phyloP scores from a whole-genome alignment of 2,888 invertebrate species.

The Oeneis ivallda region DNA sequence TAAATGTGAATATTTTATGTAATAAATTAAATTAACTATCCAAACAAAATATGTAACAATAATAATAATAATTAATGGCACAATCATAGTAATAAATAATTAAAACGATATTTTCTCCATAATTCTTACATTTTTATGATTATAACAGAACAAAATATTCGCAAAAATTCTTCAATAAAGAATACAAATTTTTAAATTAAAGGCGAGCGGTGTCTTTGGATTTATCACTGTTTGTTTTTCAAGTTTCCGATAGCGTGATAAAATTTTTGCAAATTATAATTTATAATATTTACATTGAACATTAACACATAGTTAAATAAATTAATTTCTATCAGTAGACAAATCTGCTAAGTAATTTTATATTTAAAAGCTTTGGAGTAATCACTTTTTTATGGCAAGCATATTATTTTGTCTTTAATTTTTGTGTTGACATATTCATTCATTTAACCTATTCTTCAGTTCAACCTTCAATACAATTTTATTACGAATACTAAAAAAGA shows the following conservation, averaged over 20 bases:
- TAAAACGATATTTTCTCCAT: neutral
- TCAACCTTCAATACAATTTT: no score
- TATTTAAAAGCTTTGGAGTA: conserved; percentile 67
- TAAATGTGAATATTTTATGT: neutral
- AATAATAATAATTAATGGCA: conserved; percentile 13
- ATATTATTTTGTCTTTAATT: conserved; percentile 17
- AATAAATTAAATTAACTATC: neutral
- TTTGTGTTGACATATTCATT: neutral
- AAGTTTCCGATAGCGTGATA: neutral
- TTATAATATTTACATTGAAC: neutral
- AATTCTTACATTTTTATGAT: neutral
- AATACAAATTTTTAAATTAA: neutral
- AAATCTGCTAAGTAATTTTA: conserved; percentile 37
- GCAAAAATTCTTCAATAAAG: neutral
- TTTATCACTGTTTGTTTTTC: neutral
- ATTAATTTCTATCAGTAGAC: conserved; percentile 27
- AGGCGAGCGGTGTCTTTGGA: conserved; percentile 8
- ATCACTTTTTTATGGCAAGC: conserved; percentile 73
- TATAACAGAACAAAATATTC: neutral
- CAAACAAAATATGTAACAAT: conserved; percentile 2
- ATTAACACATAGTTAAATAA: conserved; percentile 33
- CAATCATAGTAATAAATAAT: conserved; percentile 5
- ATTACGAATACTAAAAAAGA: no score
- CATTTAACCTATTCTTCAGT: no score
- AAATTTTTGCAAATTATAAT: conserved; percentile 38